These are phyloP conservation scores for Druceiella hillmani DNA, from an alignment of 2,888 invertebrate genomes.

Conservation along the genomic window DNA sequence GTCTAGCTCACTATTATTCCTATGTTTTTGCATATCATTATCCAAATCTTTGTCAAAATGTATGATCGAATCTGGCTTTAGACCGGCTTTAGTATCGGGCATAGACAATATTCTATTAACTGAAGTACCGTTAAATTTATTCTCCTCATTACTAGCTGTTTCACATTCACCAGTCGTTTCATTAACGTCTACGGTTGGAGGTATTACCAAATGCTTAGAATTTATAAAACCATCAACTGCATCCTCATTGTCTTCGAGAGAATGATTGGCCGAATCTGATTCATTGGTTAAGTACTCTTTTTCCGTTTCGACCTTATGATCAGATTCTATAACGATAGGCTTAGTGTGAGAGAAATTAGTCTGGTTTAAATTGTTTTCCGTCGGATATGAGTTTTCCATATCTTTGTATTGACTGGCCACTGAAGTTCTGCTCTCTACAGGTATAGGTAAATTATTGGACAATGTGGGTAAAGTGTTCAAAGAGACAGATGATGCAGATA, in stretches of 20 bases:
- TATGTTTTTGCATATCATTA: no score
- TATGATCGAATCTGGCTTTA: no score
- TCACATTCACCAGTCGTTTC: no score
- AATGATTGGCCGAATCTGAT: conserved; percentile 42
- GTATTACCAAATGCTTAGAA: no score
- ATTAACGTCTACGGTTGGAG: no score
- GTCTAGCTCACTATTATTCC: no score
- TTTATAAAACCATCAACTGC: conserved; percentile 38
- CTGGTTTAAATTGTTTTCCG: conserved; percentile 44
- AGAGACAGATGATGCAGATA: conserved; percentile 42
- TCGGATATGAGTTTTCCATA: conserved; percentile 43
- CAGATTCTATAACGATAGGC: conserved; percentile 44
- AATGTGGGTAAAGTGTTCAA: conserved; percentile 41
- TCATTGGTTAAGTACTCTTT: conserved; percentile 35
- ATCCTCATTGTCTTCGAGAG: conserved; percentile 43
- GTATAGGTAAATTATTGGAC: conserved; percentile 36
- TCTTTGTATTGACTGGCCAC: conserved; percentile 35
- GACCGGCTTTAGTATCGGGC: no score
- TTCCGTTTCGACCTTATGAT: no score
- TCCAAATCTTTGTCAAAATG: no score
- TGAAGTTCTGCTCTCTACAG: conserved; percentile 38
- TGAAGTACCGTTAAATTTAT: conserved; percentile 40
- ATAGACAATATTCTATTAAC: no score
- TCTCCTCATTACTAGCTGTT: no score
- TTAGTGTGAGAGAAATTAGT: conserved; percentile 46